Base-by-base conservation (phyloP, 2,797 vertebrate species). In the Dallia pectoralis region DNA sequence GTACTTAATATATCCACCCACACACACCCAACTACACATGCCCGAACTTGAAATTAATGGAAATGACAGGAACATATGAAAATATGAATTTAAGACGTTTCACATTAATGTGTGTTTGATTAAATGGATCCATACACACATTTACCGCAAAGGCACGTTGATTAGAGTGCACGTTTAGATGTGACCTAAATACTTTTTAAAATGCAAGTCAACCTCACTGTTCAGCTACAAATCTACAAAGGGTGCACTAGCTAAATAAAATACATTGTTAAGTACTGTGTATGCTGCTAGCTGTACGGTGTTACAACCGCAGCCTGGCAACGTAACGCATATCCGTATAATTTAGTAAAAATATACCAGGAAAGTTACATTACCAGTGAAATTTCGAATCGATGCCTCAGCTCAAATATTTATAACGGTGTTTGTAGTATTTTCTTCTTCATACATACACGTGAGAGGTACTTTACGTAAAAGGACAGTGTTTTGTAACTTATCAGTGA, bases 401-500 rank as follows among this genome's bases (percentile, higher is more conserved):
- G 7, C 22, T 56, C 40, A 44, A 44, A 44, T 9, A 12, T 0
- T 44, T 44, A 12, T 11, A 44, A 44, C 40, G 40, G 40, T 44
- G 40, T 19, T 19, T 18, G 4, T 56, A 0, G n/a, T 22, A 22
- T 56, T 25, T n/a, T 56, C 22, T 11, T 56, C 22, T 56, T 56
- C 51, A 53, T 53, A 22, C 22, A 56, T 12, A n/a, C 53, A 25
- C 9, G 51, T 12, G 16, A 56, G 53, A 22, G 12, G n/a, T 12
- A 9, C 53, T 56, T 56, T 56, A 25, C 11, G 11, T 56, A 56
- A 25, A 49, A 56, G 16, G 62, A 7, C 15, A 0, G 19, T 80
- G 88, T 92, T 92, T 91, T 87, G 86, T 93, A 92, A 93, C 83
- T 0, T 18, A 19, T 69, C 1, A 32, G 25, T 18, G 18, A 44